These are phyloP conservation scores for Myotis lucifugus DNA, from an alignment of 2,113 vertebrate species.

Conservation along the genomic window DNA sequence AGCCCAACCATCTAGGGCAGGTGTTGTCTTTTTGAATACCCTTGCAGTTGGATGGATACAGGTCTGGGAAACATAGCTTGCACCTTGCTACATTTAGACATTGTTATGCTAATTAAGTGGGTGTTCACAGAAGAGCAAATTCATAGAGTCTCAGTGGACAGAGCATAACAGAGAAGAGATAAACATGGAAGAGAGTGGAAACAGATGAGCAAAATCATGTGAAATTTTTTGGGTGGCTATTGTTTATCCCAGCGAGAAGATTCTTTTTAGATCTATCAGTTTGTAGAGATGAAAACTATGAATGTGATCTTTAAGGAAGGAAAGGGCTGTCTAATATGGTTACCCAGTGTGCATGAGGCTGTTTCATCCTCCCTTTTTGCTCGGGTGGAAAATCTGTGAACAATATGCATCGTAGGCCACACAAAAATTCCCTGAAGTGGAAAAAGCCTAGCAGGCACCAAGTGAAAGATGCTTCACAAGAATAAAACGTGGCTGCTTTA, in stretches of 20 bases:
- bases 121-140: not conserved
- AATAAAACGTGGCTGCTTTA: not conserved
- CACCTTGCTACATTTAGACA: not conserved
- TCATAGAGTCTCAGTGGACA: not conserved
- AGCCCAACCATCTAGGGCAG: too few species aligned
- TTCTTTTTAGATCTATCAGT: not conserved
- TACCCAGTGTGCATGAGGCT: not conserved
- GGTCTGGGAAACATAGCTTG: not conserved
- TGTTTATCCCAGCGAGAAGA: not conserved
- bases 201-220: not conserved
- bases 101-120: not conserved
- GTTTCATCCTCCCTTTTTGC: not conserved
- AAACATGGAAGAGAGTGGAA: not conserved
- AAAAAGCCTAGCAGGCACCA: constrained; percentile 57
- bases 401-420: constrained; percentile 28
- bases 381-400: constrained; percentile 65
- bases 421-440: constrained; percentile 53
- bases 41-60: not conserved
- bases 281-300: not conserved
- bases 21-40: not conserved
- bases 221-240: not conserved
- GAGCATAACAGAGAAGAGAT: not conserved
- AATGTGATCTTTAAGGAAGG: not conserved
- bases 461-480: constrained; percentile 13
- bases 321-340: not conserved